Evolutionary conservation across 1,140 invertebrate species (phyloP).

Genomic region (Bombus superbus): DNA sequence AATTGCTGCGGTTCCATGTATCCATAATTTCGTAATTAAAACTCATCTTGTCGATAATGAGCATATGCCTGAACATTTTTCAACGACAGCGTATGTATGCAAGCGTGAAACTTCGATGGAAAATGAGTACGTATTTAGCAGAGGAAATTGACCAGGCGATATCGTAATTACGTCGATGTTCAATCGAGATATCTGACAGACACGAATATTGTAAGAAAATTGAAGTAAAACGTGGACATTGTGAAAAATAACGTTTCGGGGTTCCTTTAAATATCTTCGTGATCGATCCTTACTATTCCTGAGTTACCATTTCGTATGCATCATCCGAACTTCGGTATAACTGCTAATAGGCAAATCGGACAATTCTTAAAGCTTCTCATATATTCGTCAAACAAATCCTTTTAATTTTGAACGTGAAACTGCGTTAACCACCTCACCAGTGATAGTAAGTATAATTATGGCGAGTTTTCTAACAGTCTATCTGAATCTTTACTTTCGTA

Average conservation of each 20-base stretch:
- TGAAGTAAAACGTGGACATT: background rate
- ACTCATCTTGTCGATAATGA: background rate
- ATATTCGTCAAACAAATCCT: no score
- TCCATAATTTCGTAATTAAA: background rate
- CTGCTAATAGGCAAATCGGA: no score
- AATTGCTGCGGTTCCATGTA: background rate
- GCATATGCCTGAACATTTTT: background rate
- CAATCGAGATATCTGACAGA: background rate
- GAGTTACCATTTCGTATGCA: background rate
- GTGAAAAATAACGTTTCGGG: background rate
- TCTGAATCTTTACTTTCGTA: no score
- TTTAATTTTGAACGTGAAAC: background rate
- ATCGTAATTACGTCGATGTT: conserved; percentile 27
- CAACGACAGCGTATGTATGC: background rate
- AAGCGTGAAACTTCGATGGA: no score
- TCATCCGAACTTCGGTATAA: no score
- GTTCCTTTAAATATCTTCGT: background rate
- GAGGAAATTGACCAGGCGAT: background rate
- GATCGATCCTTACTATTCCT: background rate
- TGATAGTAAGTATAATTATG: no score
- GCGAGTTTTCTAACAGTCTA: no score
- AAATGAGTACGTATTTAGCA: background rate
- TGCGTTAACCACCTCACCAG: no score
- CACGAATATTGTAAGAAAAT: no score
- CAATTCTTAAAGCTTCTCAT: no score